Conservation (phyloP, 2,113 vertebrate species). For the Castor canadensis region DNA sequence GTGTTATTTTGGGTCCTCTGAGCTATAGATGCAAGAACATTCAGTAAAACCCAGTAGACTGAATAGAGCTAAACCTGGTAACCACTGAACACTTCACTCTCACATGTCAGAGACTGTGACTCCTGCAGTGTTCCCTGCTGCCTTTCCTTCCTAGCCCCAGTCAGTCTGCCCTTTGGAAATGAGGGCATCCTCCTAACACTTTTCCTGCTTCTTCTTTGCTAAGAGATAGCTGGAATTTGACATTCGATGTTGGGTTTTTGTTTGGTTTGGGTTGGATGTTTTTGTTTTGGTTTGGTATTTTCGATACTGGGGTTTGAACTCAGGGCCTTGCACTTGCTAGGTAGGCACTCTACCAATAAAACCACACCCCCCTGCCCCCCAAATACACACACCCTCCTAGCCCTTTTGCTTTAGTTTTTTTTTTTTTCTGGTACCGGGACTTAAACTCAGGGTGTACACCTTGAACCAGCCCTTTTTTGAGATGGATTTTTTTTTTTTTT, state of each 20-base stretch:
- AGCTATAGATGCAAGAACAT: background rate
- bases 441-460: no score
- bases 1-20: background rate
- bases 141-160: background rate
- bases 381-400: no score
- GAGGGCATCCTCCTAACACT: background rate
- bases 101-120: background rate
- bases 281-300: background rate
- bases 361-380: no score
- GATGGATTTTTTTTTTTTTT: no score
- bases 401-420: no score
- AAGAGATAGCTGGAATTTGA: background rate
- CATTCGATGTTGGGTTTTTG: background rate
- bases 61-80: background rate
- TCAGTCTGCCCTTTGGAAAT: background rate
- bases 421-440: no score
- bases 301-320: no score
- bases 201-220: background rate
- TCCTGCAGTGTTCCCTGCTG: background rate
- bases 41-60: background rate
- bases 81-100: background rate
- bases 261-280: no score
- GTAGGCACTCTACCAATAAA: no score
- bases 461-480: no score
- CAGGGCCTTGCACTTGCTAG: no score